These are phyloP conservation scores for Ophthalmotilapia sp. DNA, from an alignment of 2,113 vertebrate genomes.

Conservation along the genomic window DNA sequence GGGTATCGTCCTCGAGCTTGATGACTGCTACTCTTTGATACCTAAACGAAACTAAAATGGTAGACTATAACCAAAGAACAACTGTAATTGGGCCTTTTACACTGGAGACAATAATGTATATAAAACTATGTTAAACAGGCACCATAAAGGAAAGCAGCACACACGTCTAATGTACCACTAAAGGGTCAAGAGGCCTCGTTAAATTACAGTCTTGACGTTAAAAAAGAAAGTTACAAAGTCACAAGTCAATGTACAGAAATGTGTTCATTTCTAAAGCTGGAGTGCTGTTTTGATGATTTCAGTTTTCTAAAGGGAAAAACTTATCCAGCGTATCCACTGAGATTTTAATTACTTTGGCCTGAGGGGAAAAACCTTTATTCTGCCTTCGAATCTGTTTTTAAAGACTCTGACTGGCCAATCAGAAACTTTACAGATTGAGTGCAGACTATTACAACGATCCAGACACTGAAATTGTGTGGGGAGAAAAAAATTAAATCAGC, in stretches of 20 bases:
- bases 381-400: not conserved
- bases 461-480: not conserved
- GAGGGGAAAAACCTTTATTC: not conserved
- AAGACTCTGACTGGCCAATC: slow-evolving; percentile 13
- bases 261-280: not conserved
- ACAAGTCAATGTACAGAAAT: not conserved
- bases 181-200: not conserved
- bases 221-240: not conserved
- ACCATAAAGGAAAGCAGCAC: not conserved
- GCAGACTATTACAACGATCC: not conserved
- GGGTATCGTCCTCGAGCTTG: not conserved
- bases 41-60: not conserved
- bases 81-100: not conserved
- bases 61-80: not conserved
- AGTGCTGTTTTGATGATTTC: not conserved
- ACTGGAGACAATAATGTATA: not conserved
- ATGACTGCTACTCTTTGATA: not conserved
- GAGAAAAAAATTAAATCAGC: no score
- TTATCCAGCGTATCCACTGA: not conserved
- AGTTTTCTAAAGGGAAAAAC: slow-evolving; percentile 17
- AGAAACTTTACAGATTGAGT: not conserved
- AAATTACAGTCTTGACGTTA: not conserved
- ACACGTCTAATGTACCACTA: not conserved
- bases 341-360: not conserved
- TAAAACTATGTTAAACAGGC: not conserved